Conservation (phyloP, 2,888 invertebrate genomes). For the Melanotus villosus region DNA sequence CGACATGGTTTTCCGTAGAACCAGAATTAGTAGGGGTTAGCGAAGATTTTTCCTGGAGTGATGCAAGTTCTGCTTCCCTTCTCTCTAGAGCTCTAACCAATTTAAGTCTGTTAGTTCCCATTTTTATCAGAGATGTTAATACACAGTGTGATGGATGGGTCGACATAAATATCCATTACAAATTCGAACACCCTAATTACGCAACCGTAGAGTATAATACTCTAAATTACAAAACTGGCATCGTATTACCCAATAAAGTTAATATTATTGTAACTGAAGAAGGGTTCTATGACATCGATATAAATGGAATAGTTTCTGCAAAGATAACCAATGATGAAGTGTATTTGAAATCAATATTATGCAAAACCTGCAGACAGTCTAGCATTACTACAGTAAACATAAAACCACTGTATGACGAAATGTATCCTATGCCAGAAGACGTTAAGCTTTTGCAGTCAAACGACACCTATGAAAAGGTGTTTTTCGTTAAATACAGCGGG, state of each 20-base stretch:
- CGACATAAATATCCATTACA: slow-evolving; percentile 34
- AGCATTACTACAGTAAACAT: slow-evolving; percentile 12
- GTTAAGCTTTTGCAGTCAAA: background rate
- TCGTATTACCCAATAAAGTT: slow-evolving; percentile 18
- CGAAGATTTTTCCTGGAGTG: background rate
- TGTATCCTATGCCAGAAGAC: background rate
- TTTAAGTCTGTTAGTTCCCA: background rate
- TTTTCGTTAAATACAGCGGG: slow-evolving; percentile 22
- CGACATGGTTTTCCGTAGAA: slow-evolving; percentile 32
- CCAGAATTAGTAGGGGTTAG: background rate
- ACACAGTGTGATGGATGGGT: slow-evolving; percentile 7
- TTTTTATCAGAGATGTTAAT: background rate
- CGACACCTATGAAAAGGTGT: slow-evolving; percentile 34
- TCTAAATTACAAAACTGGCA: background rate
- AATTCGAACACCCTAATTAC: slow-evolving; percentile 47
- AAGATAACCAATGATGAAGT: background rate
- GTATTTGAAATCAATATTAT: background rate
- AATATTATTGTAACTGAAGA: background rate
- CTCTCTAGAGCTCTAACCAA: too few relatives aligned
- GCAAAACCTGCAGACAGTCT: slow-evolving; percentile 12
- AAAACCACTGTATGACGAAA: slow-evolving; percentile 11
- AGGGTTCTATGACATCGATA: background rate
- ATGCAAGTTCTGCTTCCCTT: too few relatives aligned
- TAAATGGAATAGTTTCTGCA: background rate
- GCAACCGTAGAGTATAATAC: slow-evolving; percentile 24